Conservation (phyloP, 1,140 invertebrate species). For the Solenopsis invicta region DNA sequence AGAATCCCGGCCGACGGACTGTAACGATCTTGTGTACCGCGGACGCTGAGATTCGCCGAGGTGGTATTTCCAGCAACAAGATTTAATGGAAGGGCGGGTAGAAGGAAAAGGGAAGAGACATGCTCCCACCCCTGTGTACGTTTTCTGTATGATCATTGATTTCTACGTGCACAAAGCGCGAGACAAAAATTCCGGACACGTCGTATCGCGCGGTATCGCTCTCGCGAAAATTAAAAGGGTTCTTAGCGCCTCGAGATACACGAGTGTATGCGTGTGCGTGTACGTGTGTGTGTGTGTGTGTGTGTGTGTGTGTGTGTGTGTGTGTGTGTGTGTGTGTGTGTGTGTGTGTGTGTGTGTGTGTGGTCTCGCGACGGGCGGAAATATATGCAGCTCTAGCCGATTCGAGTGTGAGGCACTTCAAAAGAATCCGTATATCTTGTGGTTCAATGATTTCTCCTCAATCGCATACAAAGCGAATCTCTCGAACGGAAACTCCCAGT, state of each 20-base stretch:
- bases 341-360: no score
- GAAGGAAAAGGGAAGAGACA: not conserved
- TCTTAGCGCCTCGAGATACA: constrained; percentile 22
- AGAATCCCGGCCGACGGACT: constrained; percentile 61
- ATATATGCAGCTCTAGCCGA: constrained; percentile 9
- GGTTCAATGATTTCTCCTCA: constrained; percentile 35
- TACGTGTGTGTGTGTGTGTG: no score
- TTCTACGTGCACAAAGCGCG: constrained; percentile 12
- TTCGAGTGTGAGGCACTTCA: constrained; percentile 40
- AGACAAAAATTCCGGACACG: constrained; percentile 46
- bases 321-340: no score
- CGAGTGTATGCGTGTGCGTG: no score
- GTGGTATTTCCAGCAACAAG: constrained; percentile 67
- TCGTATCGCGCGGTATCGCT: not conserved
- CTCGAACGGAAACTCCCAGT: constrained; percentile 21
- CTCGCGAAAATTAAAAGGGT: constrained; percentile 33
- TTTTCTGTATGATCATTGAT: constrained; percentile 23
- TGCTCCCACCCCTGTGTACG: constrained; percentile 20
- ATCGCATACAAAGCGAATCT: constrained; percentile 64
- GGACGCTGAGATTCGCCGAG: constrained; percentile 54
- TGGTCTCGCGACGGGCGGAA: no score
- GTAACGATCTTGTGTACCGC: constrained; percentile 44
- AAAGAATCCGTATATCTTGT: constrained; percentile 47
- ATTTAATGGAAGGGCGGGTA: constrained; percentile 51
- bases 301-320: no score